Base-by-base conservation (phyloP, 2,888 invertebrate species). In the Ornithoptera alexandrae region DNA sequence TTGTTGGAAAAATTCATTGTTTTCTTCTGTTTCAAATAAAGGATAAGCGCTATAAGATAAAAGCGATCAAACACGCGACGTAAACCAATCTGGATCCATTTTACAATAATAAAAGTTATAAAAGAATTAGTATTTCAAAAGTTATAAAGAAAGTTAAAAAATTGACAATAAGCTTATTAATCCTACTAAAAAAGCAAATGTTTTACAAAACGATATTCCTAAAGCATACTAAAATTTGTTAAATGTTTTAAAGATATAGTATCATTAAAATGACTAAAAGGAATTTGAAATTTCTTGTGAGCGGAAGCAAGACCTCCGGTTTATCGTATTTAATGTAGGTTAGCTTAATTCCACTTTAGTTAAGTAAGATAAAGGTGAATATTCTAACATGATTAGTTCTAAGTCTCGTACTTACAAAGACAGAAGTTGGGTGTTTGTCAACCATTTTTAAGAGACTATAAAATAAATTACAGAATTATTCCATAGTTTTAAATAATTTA, bases 21-120 rank as follows among this genome's bases (percentile, higher is more conserved):
- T 67, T 67, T 61, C 61, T 61, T 67, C 61, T 56, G 22, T 67
- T 53, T 62, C 67, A 62, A 53, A 66, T 66, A 22, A 30, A 60
- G 53, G 60, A 61, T 66, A 60, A 50, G 60, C 50, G 60, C 30
- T 36, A 62, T 30, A 62, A 56, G 67, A 67, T 67, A 67, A 67
- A 61, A 57, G 61, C 56, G 59, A 67, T 67, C 67, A 67, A 39
- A 39, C 36, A 61, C 50, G 50, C 18, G 50, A 60, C 36, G n/a
- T 61, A 18, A 42, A 57, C 57, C 7, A 57, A 57, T 57, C 20
- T 20, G 57, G 20, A 10, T 57, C 20, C 20, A 57, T 57, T 57
- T 20, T 20, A 57, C 6, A 20, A 10, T 57, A 20, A 57, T 20
- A 57, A 50, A 50, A 18, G 15, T 5, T 15, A 50, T 18, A 50